These are phyloP conservation scores for Python bivittatus DNA, from an alignment of 2,113 vertebrate species.

Conservation along the genomic window DNA sequence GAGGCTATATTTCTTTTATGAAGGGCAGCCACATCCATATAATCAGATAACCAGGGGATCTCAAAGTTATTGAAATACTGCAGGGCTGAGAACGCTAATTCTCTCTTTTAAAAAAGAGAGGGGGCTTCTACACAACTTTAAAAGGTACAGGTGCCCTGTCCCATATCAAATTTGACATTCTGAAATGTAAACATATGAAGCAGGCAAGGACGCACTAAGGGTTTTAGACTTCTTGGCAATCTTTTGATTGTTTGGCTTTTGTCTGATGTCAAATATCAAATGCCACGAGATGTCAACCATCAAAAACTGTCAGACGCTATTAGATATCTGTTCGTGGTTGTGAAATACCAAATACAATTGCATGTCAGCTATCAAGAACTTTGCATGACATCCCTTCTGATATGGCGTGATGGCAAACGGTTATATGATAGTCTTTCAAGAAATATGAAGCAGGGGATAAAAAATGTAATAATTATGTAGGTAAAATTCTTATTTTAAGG, in stretches of 20 bases:
- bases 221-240: conserved; percentile 6
- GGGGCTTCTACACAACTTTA: background rate
- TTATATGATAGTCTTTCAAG: background rate
- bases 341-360: background rate
- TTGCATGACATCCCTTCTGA: background rate
- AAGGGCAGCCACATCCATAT: background rate
- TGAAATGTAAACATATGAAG: background rate
- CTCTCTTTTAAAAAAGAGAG: too few relatives aligned
- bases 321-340: background rate
- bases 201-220: background rate
- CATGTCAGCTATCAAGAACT: background rate
- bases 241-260: conserved; percentile 11
- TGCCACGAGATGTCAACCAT: conserved; percentile 9
- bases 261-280: conserved; percentile 18
- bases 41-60: background rate
- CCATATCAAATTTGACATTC: background rate
- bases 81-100: background rate
- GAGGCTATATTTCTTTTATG: background rate
- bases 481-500: background rate
- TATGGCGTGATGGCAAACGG: too few relatives aligned
- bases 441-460: background rate
- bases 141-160: background rate
- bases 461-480: background rate
- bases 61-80: background rate
- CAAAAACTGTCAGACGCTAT: conserved; percentile 6